A percentile compares a stretch with the other conserved stretches of the same genome.
phyloP scores from a whole-genome alignment of 2,888 invertebrate genomes.

The Lypha dubia region DNA sequence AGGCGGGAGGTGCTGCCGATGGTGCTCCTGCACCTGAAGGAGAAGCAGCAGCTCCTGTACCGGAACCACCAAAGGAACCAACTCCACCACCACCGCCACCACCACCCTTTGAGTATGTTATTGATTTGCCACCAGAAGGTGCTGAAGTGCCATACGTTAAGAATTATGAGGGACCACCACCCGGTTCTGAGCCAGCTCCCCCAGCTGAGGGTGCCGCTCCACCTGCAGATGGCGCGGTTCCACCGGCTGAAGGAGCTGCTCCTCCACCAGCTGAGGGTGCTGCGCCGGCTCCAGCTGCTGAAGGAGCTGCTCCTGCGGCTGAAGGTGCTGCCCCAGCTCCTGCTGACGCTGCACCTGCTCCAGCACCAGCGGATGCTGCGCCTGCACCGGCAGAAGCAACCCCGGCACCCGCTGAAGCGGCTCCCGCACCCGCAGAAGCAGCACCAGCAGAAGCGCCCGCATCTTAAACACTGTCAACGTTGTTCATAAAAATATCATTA shows the following conservation, averaged over 20 bases:
- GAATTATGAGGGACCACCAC: slow-evolving; percentile 83
- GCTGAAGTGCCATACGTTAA: slow-evolving; percentile 83
- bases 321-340: slow-evolving; percentile 75
- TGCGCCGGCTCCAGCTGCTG: slow-evolving; percentile 72
- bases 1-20: slow-evolving; percentile 77
- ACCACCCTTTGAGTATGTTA: slow-evolving; percentile 83
- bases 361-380: slow-evolving; percentile 69
- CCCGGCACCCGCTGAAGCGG: slow-evolving; percentile 69
- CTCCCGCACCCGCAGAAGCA: slow-evolving; percentile 74
- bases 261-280: slow-evolving; percentile 75
- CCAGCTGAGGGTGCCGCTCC: slow-evolving; percentile 78
- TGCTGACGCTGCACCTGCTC: slow-evolving; percentile 74
- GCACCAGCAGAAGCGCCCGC: slow-evolving; percentile 76
- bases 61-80: slow-evolving; percentile 81
- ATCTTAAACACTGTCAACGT: slow-evolving; percentile 72
- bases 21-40: slow-evolving; percentile 77
- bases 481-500: slow-evolving; percentile 21
- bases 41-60: slow-evolving; percentile 75
- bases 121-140: slow-evolving; percentile 83
- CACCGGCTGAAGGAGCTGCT: slow-evolving; percentile 77
- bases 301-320: slow-evolving; percentile 71
- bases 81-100: slow-evolving; percentile 83
- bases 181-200: slow-evolving; percentile 80
- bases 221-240: slow-evolving; percentile 77
- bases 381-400: slow-evolving; percentile 57